A percentile compares a stretch with the other conserved stretches of the same genome.
Conservation (phyloP, 2,888 invertebrate genomes). For the Beris chalybata region DNA sequence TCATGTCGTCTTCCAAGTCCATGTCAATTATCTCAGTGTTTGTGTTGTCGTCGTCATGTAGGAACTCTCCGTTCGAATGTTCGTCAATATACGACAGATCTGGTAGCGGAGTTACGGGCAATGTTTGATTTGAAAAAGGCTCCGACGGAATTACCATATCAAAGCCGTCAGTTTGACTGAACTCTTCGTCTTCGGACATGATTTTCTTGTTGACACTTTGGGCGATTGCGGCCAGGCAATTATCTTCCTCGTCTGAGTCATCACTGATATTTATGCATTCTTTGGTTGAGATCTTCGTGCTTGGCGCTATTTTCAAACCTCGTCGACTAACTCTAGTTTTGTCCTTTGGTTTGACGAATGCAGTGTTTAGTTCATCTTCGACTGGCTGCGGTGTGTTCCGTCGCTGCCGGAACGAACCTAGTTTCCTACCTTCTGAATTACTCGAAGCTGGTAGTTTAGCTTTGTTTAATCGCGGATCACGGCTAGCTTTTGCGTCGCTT, state of each 20-base stretch:
- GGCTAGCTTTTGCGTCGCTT: constrained; percentile 44
- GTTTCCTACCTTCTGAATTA: not conserved
- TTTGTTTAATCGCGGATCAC: constrained; percentile 54
- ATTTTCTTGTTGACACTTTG: constrained; percentile 55
- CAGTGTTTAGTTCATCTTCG: constrained; percentile 2
- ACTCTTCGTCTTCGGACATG: constrained; percentile 52
- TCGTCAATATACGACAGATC: constrained; percentile 44
- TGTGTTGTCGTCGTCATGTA: constrained; percentile 51
- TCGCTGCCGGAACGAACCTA: constrained; percentile 13
- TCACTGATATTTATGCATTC: not conserved
- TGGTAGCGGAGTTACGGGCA: constrained; percentile 36
- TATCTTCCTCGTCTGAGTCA: constrained; percentile 48
- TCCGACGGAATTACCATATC: constrained; percentile 41
- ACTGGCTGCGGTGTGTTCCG: not conserved
- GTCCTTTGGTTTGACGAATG: constrained; percentile 28
- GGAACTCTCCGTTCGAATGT: constrained; percentile 46
- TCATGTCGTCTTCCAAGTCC: constrained; percentile 56
- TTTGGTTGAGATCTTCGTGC: not conserved
- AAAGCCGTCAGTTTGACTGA: constrained; percentile 49
- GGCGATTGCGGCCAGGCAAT: constrained; percentile 54
- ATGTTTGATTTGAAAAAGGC: not conserved
- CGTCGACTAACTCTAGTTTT: not conserved
- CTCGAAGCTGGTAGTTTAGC: constrained; percentile 41
- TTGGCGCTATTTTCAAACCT: no score
- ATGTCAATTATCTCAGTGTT: constrained; percentile 56